These are phyloP conservation scores for Amphiura filiformis DNA, from an alignment of 35 echinoderm and acorn worm species.

Conservation along the genomic window DNA sequence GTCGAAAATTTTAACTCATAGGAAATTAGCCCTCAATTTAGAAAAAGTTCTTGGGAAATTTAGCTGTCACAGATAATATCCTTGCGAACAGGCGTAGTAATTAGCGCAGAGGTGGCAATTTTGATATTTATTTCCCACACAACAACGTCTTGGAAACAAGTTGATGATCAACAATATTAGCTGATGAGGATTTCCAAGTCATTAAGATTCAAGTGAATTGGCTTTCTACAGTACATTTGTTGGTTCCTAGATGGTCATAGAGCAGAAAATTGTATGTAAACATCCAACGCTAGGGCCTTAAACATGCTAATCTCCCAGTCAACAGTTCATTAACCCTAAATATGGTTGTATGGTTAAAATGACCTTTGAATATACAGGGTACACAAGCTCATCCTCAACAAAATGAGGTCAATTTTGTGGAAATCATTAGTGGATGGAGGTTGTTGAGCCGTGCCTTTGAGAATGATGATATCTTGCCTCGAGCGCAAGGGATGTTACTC, in stretches of 20 bases:
- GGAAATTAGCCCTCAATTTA: neutral
- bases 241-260: neutral
- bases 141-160: neutral
- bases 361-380: too few relatives aligned
- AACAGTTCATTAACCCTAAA: too few relatives aligned
- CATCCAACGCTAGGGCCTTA: too few relatives aligned
- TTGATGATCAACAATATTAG: slow-evolving; percentile 8
- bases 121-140: neutral
- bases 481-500: neutral
- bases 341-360: too few relatives aligned
- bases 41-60: neutral
- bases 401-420: too few relatives aligned
- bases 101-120: neutral
- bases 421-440: too few relatives aligned
- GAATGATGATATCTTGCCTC: too few relatives aligned
- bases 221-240: neutral
- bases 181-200: neutral
- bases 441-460: too few relatives aligned
- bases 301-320: too few relatives aligned
- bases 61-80: neutral
- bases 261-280: neutral
- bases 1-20: neutral
- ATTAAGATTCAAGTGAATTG: neutral
- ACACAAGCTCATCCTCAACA: too few relatives aligned
- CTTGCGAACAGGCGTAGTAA: neutral